phyloP scores from a whole-genome alignment of 2,113 vertebrate genomes.

The Pipa parva region DNA sequence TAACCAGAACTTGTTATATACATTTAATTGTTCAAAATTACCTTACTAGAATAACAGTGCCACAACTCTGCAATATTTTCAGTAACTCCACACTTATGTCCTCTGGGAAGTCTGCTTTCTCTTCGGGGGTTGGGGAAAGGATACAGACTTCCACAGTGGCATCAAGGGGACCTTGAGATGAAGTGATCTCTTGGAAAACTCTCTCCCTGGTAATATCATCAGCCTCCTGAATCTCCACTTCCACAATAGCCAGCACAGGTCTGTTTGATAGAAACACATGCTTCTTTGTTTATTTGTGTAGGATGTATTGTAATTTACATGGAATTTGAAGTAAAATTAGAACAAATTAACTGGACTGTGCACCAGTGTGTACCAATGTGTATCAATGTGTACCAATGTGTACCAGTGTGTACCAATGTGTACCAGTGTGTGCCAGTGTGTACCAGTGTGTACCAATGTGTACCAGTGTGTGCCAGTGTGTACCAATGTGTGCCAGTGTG shows the following conservation, averaged over 20 bases:
- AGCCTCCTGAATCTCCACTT: slow-evolving; percentile 73
- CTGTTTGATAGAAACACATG: slow-evolving; percentile 38
- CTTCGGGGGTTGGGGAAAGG: slow-evolving; percentile 56
- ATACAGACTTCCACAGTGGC: slow-evolving; percentile 68
- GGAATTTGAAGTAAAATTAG: neutral
- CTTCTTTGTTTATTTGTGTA: neutral
- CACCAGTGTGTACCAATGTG: no score
- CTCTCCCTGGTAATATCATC: slow-evolving; percentile 61
- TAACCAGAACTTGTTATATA: no score
- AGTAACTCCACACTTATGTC: slow-evolving; percentile 66
- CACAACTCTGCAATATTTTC: slow-evolving; percentile 64
- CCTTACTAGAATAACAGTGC: slow-evolving; percentile 69
- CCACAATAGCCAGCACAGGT: slow-evolving; percentile 71
- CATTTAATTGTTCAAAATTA: slow-evolving; percentile 47
- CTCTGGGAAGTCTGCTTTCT: slow-evolving; percentile 67
- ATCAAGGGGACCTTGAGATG: slow-evolving; percentile 70
- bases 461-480: no score
- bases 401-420: no score
- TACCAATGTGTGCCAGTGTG: no score
- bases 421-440: no score
- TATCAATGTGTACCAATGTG: no score
- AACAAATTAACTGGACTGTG: no score
- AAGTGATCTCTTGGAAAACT: slow-evolving; percentile 71
- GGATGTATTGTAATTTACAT: no score
- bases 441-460: no score